Conservation (phyloP, 1,140 invertebrate species). For the Drosophila sechellia region DNA sequence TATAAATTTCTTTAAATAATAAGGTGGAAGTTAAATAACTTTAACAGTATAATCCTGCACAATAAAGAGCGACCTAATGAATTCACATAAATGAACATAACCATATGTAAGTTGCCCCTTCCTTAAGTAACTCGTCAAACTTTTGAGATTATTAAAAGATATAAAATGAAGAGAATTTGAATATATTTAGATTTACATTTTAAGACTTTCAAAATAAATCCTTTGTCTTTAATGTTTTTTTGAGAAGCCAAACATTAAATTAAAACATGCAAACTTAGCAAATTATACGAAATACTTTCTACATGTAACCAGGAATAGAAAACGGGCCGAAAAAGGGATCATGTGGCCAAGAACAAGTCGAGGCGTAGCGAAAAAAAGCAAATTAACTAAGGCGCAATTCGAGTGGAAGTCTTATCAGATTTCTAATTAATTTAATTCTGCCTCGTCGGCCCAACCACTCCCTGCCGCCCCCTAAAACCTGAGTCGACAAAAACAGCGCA, state of each 20-base stretch:
- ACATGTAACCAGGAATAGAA: not conserved
- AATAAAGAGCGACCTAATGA: not conserved
- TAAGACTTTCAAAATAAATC: no score
- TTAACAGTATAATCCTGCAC: no score
- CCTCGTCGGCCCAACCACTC: slow-evolving; percentile 48
- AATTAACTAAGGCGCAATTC: slow-evolving; percentile 81
- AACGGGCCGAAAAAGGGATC: slow-evolving; percentile 2
- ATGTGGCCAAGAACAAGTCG: slow-evolving; percentile 6
- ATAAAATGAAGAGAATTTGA: no score
- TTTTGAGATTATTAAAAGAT: no score
- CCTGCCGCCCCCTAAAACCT: slow-evolving; percentile 27
- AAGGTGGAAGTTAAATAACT: not conserved
- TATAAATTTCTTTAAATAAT: not conserved
- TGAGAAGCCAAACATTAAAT: not conserved
- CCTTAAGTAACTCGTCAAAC: no score
- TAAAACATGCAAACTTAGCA: not conserved
- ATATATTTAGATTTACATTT: no score
- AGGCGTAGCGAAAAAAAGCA: slow-evolving; percentile 40
- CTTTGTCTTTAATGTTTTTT: no score
- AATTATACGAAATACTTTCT: not conserved
- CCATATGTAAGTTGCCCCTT: no score
- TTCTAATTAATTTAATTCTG: slow-evolving; percentile 83
- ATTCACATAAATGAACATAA: not conserved
- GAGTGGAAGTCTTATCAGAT: slow-evolving; percentile 75
- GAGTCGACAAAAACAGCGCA: slow-evolving; percentile 66